These are phyloP conservation scores for Orientallactaga bullata DNA, from an alignment of 2,113 vertebrate genomes.

Conservation along the genomic window DNA sequence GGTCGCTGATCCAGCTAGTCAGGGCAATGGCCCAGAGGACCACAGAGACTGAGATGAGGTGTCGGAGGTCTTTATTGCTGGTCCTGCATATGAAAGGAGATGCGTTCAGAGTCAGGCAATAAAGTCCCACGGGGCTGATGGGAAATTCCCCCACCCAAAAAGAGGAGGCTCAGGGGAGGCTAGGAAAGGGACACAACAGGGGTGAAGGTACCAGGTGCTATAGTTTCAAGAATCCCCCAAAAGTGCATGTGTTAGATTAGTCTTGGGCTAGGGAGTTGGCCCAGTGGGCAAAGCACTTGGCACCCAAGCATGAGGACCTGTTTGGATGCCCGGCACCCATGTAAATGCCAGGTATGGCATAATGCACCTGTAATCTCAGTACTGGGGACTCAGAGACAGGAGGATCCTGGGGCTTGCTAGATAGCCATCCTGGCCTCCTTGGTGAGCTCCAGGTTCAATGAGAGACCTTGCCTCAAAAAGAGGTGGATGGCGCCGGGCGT, in stretches of 20 bases:
- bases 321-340: too few species aligned
- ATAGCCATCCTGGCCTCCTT: background rate
- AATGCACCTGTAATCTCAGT: background rate
- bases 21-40: constrained; percentile 92
- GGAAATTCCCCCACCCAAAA: background rate
- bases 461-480: background rate
- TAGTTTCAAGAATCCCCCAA: background rate
- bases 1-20: constrained; percentile 95
- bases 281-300: too few species aligned
- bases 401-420: background rate
- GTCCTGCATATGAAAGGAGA: constrained; percentile 84
- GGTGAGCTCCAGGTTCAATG: background rate
- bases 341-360: too few species aligned
- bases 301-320: too few species aligned
- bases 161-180: background rate
- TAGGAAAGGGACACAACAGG: background rate
- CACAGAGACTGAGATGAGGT: constrained; percentile 85
- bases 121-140: background rate
- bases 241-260: background rate
- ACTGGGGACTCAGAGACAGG: background rate
- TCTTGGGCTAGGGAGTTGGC: background rate
- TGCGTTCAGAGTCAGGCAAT: background rate
- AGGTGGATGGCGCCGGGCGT: too few species aligned
- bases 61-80: constrained; percentile 86
- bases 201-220: accelerated